A percentile compares a stretch with the other conserved stretches of the same genome.
Evolutionary conservation across 2,888 invertebrate species (phyloP).

Genomic region (Lamproptera curius): DNA sequence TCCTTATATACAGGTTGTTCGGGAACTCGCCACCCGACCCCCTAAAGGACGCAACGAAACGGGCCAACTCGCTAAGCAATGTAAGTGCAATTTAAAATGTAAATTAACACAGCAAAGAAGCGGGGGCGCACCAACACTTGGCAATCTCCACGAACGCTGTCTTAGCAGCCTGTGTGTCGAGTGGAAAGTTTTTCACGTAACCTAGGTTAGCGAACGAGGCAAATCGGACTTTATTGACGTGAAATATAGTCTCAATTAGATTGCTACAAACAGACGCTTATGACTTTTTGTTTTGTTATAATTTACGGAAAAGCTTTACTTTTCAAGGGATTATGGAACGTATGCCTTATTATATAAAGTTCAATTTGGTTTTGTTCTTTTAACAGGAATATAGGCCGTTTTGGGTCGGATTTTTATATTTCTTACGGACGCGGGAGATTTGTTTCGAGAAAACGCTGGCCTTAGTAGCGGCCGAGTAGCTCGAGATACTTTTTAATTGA

Average conservation of each 20-base stretch:
- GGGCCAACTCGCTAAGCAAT: slow-evolving; percentile 68
- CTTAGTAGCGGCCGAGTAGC: too few species aligned
- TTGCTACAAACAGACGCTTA: too few species aligned
- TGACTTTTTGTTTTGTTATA: too few species aligned
- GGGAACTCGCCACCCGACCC: slow-evolving; percentile 22
- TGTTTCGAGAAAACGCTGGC: slow-evolving; percentile 54
- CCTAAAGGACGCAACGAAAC: slow-evolving; percentile 59
- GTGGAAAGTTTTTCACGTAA: too few species aligned
- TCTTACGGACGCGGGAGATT: slow-evolving; percentile 58
- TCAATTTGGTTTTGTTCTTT: slow-evolving; percentile 29
- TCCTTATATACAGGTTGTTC: slow-evolving; percentile 37
- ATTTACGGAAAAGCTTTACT: too few species aligned
- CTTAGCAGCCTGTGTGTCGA: slow-evolving; percentile 54
- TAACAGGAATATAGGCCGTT: slow-evolving; percentile 44
- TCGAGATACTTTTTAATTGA: too few species aligned
- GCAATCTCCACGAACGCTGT: slow-evolving; percentile 58
- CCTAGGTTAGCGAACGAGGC: too few species aligned
- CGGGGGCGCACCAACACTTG: slow-evolving; percentile 48
- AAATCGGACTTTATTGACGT: too few species aligned
- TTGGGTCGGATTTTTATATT: slow-evolving; percentile 56
- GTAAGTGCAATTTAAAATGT: slow-evolving; percentile 80
- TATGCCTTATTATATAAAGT: slow-evolving; percentile 28
- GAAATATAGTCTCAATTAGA: too few species aligned
- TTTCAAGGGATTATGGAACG: slow-evolving; percentile 29
- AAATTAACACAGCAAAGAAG: slow-evolving; percentile 79